Base-by-base conservation (phyloP, 2,888 invertebrate species). In the Phyllotreta cruciferae region DNA sequence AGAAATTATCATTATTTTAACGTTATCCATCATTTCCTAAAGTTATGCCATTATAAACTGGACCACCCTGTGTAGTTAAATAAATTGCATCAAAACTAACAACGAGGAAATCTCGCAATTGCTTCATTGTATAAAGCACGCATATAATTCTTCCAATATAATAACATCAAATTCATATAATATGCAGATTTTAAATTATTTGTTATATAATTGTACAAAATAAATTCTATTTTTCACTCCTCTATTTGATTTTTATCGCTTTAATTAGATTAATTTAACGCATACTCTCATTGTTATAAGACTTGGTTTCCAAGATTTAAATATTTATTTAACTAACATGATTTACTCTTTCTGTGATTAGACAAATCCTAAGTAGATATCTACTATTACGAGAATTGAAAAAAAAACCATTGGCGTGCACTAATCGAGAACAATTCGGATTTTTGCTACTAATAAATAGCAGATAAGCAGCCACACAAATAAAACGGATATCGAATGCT, bases 151-250 rank as follows among this genome's bases (percentile, higher is more conserved):
- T 7, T 14, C 44, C 44, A n/a, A n/a, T 44, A n/a, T 44, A n/a
- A 10, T 44, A n/a, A n/a, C n/a, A n/a, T n/a, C n/a, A n/a, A n/a
- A n/a, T 44, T 44, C 10, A 8, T 2, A 44, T 13, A 9, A n/a
- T 11, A 13, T 44, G 9, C 10, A n/a, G 10, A n/a, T 44, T 44
- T 44, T 5, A 44, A 44, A 13, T 13, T 14, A n/a, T 44, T 44
- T 10, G 14, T 70, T 70, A 70, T 64, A 66, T 67, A 70, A 70
- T 61, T 66, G 38, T 64, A 66, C 67, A 68, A 64, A 61, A 66
- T 60, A 67, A 69, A 70, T 68, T 70, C 66, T 65, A 67, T 61
- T 71, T 68, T 70, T 71, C 67, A 63, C 70, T 56, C 49, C 66
- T 64, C 60, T 67, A 24, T 68, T 63, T 70, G 68, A 71, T 69